Evolutionary conservation across 2,797 vertebrate genomes (phyloP).

Genomic region (Spea hammondii): DNA sequence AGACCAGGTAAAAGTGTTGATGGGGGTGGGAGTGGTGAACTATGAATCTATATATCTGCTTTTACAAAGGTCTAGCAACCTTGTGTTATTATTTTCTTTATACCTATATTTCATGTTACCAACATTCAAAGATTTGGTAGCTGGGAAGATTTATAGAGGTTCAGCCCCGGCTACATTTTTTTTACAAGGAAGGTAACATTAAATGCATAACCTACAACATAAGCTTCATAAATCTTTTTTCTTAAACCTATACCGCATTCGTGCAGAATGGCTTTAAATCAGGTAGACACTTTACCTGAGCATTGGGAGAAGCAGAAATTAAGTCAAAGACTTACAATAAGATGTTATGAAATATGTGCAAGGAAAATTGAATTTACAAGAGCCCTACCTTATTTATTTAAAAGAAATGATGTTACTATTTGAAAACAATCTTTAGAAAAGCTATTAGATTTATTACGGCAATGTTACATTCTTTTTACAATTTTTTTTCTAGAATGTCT

Average conservation of each 20-base stretch:
- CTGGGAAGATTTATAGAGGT: not conserved
- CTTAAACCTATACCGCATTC: not conserved
- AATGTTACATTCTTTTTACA: not conserved
- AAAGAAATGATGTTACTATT: not conserved
- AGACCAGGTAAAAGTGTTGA: not conserved
- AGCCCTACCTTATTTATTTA: not conserved
- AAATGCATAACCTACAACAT: not conserved
- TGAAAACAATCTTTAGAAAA: not conserved
- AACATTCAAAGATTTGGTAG: not conserved
- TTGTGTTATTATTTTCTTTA: constrained; percentile 20
- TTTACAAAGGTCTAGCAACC: not conserved
- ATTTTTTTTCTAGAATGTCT: not conserved
- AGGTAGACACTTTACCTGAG: not conserved
- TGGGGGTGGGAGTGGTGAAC: not conserved
- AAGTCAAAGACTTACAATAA: not conserved
- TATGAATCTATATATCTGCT: constrained; percentile 1
- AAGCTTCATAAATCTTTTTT: not conserved
- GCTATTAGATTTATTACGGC: not conserved
- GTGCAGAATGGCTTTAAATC: not conserved
- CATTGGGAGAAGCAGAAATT: not conserved
- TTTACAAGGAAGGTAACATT: not conserved
- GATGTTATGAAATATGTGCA: not conserved
- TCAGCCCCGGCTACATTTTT: not conserved
- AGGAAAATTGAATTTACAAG: not conserved
- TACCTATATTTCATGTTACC: constrained; percentile 1